Evolutionary conservation across 2,113 vertebrate genomes (phyloP).

Genomic region (Ceuthmochares aereus): DNA sequence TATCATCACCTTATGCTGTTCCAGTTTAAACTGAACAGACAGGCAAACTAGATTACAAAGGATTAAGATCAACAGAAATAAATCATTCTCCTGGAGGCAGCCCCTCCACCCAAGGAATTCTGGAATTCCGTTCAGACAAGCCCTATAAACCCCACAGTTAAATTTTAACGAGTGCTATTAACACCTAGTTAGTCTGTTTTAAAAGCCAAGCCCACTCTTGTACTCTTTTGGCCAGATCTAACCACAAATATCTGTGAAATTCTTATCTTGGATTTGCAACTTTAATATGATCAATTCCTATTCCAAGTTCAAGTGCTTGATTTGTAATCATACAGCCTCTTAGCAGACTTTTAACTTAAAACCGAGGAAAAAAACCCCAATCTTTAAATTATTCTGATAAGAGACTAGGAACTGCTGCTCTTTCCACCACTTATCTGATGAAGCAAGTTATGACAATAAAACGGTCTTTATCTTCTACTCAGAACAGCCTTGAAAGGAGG

Average conservation of each 20-base stretch:
- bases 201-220: not conserved
- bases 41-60: not conserved
- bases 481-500: not conserved
- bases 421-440: not conserved
- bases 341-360: not conserved
- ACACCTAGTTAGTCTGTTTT: not conserved
- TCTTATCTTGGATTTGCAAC: not conserved
- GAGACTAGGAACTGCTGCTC: not conserved
- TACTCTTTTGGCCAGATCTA: not conserved
- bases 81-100: not conserved
- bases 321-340: not conserved
- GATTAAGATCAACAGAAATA: not conserved
- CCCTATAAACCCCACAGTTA: not conserved
- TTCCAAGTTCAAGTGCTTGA: not conserved
- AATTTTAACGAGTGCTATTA: not conserved
- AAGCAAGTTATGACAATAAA: not conserved
- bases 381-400: not conserved
- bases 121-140: not conserved
- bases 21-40: not conserved
- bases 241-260: not conserved
- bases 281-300: not conserved
- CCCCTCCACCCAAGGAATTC: not conserved
- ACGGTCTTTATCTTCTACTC: not conserved
- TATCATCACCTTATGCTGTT: fast-evolving
- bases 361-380: not conserved